These are phyloP conservation scores for Leptothorax acervorum DNA, from an alignment of 2,888 invertebrate genomes.

Conservation along the genomic window DNA sequence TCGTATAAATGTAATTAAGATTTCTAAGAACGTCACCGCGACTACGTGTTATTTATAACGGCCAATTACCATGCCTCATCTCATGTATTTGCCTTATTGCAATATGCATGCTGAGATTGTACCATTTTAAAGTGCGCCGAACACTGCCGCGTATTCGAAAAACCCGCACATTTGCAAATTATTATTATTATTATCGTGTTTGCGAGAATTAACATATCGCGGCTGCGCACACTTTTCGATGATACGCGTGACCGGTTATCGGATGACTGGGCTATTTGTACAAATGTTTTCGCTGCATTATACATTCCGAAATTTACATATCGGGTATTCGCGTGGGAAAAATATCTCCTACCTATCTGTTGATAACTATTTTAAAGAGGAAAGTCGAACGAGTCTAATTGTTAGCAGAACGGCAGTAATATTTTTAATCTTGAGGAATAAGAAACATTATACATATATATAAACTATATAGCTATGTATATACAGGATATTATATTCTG, in stretches of 20 bases:
- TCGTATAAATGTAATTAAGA: slow-evolving; percentile 41
- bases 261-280: slow-evolving; percentile 31
- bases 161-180: slow-evolving; percentile 9
- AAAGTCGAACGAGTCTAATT: background rate
- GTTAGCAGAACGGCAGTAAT: background rate
- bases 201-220: slow-evolving; percentile 47
- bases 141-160: background rate
- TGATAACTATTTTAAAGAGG: slow-evolving; percentile 1
- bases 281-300: slow-evolving; percentile 45
- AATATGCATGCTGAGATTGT: background rate
- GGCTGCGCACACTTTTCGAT: slow-evolving; percentile 25
- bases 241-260: slow-evolving; percentile 40
- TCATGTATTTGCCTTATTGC: background rate
- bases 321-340: background rate
- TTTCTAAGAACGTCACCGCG: slow-evolving; percentile 28
- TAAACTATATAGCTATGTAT: background rate
- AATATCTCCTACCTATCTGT: background rate
- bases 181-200: slow-evolving; percentile 36
- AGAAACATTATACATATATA: background rate
- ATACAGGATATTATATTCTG: background rate
- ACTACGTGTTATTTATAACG: slow-evolving; percentile 29
- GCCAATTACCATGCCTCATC: slow-evolving; percentile 14
- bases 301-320: slow-evolving; percentile 33
- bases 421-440: background rate
- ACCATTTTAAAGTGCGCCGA: slow-evolving; percentile 9